These are phyloP conservation scores for Saiga tatarica DNA, from an alignment of 2,113 vertebrate species.

Conservation along the genomic window DNA sequence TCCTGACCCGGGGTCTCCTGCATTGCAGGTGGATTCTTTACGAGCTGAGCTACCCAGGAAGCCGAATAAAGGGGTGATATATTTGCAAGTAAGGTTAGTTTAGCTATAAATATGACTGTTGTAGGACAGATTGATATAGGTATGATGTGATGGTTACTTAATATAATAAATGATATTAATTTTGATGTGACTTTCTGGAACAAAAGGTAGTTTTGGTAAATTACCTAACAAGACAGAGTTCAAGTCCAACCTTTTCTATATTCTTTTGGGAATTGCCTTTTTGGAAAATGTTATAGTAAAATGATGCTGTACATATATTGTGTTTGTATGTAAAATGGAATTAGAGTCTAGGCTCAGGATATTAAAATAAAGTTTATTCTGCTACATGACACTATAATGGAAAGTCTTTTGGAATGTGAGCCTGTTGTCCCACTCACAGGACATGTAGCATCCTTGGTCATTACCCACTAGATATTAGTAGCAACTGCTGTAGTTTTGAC, in stretches of 20 bases:
- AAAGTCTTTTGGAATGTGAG: not conserved
- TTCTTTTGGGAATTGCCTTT: not conserved
- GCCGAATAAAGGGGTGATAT: not conserved
- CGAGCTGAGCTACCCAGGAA: not conserved
- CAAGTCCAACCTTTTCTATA: not conserved
- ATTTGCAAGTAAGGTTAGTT: not conserved
- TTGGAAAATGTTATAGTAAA: conserved; percentile 17
- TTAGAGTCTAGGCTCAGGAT: not conserved
- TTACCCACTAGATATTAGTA: not conserved
- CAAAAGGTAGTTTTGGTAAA: conserved; percentile 19
- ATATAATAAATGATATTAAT: not conserved
- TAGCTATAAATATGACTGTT: not conserved
- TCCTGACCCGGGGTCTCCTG: not conserved
- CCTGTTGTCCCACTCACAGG: not conserved
- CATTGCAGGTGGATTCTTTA: not conserved
- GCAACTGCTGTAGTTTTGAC: not conserved
- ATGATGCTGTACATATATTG: not conserved
- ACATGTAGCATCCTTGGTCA: not conserved
- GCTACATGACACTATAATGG: not conserved
- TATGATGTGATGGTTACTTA: not conserved
- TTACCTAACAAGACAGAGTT: not conserved
- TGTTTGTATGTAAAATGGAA: conserved; percentile 27
- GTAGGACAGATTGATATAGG: not conserved
- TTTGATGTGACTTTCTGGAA: conserved; percentile 42
- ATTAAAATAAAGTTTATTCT: not conserved